Evolutionary conservation across 2,797 vertebrate genomes (phyloP), one percentile per base, ranked within the genome.

Genomic region (Cynopterus sphinx): DNA sequence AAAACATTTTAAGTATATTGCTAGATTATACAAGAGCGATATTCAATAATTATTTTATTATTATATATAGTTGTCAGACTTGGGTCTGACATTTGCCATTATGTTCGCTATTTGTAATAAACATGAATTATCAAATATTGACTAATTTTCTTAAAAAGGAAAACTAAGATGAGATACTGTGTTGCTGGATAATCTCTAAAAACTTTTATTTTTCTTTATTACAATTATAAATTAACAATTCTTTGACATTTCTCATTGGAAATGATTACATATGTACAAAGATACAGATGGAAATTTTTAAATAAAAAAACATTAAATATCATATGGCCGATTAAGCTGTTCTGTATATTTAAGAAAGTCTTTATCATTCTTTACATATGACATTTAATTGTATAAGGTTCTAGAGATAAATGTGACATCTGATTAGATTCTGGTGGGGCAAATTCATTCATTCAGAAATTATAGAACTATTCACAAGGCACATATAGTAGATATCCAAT

Each of bases 371-470:
- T 82, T 85, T 63, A 65, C 31, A 70, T 90, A 13, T 79, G 28
- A 3, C n/a, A 87, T 46, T 87, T 82, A 93, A 81, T 77, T 89
- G 82, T 93, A 71, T 57, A 57, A 65, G 13, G 53, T 10, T 94
- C n/a, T 81, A 70, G n/a, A 41, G 7, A 11, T 78, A 53, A 86
- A 68, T 33, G 33, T 70, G 28, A 49, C 39, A 55, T 90, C 16
- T 86, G 31, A 55, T 74, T 33, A 81, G 17, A 74, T 82, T 61
- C 39, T 63, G 1, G 28, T 82, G 36, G 55, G 46, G 43, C 10
- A 84, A 90, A 70, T 85, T 86, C 17, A 92, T 68, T 87, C 15
- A 87, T 78, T 89, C 61, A 82, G 24, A 81, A 96, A 90, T 87
- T 87, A 22, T 36, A 73, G 39, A 82, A 55, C 22, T 81, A 24